These are phyloP conservation scores for Tetropium fuscum DNA, from an alignment of 2,888 invertebrate genomes.

Conservation along the genomic window DNA sequence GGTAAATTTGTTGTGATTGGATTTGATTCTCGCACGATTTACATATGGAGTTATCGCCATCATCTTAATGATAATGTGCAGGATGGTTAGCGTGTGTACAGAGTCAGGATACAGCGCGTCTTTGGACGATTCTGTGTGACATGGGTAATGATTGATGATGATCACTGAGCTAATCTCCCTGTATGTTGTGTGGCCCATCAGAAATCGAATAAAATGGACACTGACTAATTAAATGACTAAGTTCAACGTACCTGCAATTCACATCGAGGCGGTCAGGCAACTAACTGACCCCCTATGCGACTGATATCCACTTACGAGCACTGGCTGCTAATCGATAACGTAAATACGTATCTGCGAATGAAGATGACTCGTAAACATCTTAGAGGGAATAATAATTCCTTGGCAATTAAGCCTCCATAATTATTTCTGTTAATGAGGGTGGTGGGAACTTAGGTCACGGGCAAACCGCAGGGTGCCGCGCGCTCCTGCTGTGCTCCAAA, in stretches of 20 bases:
- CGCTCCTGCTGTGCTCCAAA: conserved; percentile 58
- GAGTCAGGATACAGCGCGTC: conserved; percentile 18
- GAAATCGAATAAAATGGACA: conserved; percentile 43
- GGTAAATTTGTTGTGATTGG: conserved; percentile 22
- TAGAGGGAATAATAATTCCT: conserved; percentile 43
- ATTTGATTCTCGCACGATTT: conserved; percentile 18
- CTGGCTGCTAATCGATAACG: conserved; percentile 27
- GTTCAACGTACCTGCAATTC: conserved; percentile 41
- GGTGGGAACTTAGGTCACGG: conserved; percentile 61
- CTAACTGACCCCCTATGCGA: conserved; percentile 15
- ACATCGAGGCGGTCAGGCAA: background rate
- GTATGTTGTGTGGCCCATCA: conserved; percentile 48
- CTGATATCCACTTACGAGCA: conserved; percentile 3
- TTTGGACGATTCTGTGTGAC: conserved; percentile 36
- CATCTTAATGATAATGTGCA: conserved; percentile 31
- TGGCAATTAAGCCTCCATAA: conserved; percentile 52
- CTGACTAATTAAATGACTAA: conserved; percentile 45
- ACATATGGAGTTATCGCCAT: conserved; percentile 24
- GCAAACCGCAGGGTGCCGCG: conserved; percentile 53
- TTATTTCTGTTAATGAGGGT: conserved; percentile 65
- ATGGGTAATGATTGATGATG: conserved; percentile 48
- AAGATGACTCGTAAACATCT: conserved; percentile 34
- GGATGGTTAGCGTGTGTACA: conserved; percentile 24
- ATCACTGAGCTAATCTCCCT: conserved; percentile 44
- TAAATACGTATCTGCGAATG: conserved; percentile 36